Base-by-base conservation (phyloP, 1,140 invertebrate genomes). In the Drosophila carrolli region DNA sequence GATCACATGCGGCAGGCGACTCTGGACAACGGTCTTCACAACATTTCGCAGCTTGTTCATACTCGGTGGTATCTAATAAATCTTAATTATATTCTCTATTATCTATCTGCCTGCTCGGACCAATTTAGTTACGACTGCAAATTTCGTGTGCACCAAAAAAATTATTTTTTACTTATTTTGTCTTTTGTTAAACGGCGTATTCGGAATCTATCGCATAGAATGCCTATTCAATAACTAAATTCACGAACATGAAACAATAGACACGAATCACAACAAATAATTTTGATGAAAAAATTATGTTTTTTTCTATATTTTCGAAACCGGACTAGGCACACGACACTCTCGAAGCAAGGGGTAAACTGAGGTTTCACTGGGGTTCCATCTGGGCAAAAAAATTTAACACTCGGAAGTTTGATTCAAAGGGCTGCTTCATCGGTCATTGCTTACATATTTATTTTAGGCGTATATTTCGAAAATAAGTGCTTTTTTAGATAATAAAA, bases 21-120 rank as follows among this genome's bases (percentile, higher is more conserved):
- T 13, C 8, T 61, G 32, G 2, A 48, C 1, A n/a, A 23, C 27
- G 0, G 44, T 38, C 19, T 48, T 50, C n/a, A 76, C 7, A 4
- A 62, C 55, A 2, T 43, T 32, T 5, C 40, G 53, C 37, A 75
- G 4, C 5, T 57, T 65, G 35, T 58, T 75, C 73, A 75, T 75
- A 1, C 41, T 16, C 35, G 27, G 10, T 48, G 23, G 23, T 23
- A 23, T 23, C 23, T 23, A 23, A 3, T 23, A 4, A 23, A 23
- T 23, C 23, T 23, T 27, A 38, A 6, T 32, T 19, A 0, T 19
- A 0, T n/a, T 35, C 0, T 14, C 16, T 32, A 19, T 46, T 60
- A 38, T 19, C 8, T 13, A 37, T 29, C 23, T 32, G 14, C 27
- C 27, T 48, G 57, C 9, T 11, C 13, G 5, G 19, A 51, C 37